phyloP scores from a whole-genome alignment of 2,888 invertebrate species.

The Hirtodrosophila trivittata region DNA sequence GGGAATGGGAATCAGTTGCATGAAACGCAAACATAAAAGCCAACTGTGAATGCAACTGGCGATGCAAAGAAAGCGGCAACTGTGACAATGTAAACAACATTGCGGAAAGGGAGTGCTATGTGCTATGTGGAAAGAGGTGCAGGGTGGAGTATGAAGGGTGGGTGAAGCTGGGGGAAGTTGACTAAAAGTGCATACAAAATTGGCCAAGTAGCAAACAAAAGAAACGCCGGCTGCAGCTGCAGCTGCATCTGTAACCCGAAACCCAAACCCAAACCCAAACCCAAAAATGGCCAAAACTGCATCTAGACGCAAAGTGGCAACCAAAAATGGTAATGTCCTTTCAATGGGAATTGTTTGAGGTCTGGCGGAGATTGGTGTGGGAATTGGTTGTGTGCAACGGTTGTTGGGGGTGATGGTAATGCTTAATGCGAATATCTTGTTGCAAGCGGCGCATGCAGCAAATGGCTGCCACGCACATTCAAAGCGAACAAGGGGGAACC shows the following conservation, averaged over 20 bases:
- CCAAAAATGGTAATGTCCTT: slow-evolving; percentile 72
- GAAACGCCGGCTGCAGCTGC: slow-evolving; percentile 56
- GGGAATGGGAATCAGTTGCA: slow-evolving; percentile 45
- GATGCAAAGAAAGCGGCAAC: slow-evolving; percentile 72
- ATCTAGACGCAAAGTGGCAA: slow-evolving; percentile 48
- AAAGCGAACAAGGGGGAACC: background rate
- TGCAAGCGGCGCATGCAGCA: slow-evolving; percentile 64
- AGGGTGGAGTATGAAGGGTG: background rate
- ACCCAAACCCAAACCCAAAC: slow-evolving; percentile 47
- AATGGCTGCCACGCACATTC: slow-evolving; percentile 47
- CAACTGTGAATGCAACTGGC: slow-evolving; percentile 75
- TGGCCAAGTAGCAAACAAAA: slow-evolving; percentile 71
- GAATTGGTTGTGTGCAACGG: background rate
- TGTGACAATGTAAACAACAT: slow-evolving; percentile 77
- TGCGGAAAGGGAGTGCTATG: slow-evolving; percentile 55
- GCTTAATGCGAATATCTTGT: slow-evolving; percentile 79
- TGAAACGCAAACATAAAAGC: slow-evolving; percentile 70
- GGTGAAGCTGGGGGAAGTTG: slow-evolving; percentile 20
- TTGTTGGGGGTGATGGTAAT: slow-evolving; percentile 36
- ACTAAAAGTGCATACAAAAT: slow-evolving; percentile 77
- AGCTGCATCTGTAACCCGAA: slow-evolving; percentile 43
- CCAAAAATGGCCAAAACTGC: slow-evolving; percentile 65
- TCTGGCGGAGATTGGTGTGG: no score
- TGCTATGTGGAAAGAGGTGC: background rate
- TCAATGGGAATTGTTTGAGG: slow-evolving; percentile 48